Evolutionary conservation across 2,888 invertebrate genomes (phyloP).

Genomic region (Cheilosia soror): DNA sequence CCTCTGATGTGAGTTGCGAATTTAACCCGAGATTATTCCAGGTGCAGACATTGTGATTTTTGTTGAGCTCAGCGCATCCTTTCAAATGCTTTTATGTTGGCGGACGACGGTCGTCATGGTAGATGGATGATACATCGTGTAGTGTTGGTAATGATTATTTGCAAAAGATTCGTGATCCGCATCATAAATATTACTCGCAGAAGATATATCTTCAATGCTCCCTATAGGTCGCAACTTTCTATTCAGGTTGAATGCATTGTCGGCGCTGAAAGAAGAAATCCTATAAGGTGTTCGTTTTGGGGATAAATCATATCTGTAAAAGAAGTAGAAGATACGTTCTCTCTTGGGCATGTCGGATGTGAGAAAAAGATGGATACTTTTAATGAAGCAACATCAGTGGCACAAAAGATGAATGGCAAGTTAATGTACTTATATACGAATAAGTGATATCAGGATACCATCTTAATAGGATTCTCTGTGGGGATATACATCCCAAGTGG

Average conservation of each 20-base stretch:
- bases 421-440: not conserved
- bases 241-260: constrained; percentile 40
- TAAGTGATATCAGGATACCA: not conserved
- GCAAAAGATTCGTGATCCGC: constrained; percentile 61
- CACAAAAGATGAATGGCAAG: constrained; percentile 23
- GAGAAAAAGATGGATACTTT: constrained; percentile 19
- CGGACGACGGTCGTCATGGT: constrained; percentile 7
- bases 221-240: constrained; percentile 3
- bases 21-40: constrained; percentile 12
- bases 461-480: not conserved
- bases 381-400: constrained; percentile 35
- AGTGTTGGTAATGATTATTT: constrained; percentile 22
- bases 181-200: constrained; percentile 23
- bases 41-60: not conserved
- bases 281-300: constrained; percentile 24
- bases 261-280: not conserved
- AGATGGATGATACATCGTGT: constrained; percentile 54
- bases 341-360: not conserved
- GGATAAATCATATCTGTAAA: constrained; percentile 38
- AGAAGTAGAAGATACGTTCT: not conserved
- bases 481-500: not conserved
- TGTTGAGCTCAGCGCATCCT: constrained; percentile 6
- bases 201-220: not conserved
- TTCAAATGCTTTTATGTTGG: not conserved
- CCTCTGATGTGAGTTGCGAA: constrained; percentile 7